Percentiles rank a stretch among this genome's conserved stretches.
These are phyloP conservation scores for Pantherophis vulpinus DNA, from an alignment of 2,797 vertebrate species.

Conservation along the genomic window DNA sequence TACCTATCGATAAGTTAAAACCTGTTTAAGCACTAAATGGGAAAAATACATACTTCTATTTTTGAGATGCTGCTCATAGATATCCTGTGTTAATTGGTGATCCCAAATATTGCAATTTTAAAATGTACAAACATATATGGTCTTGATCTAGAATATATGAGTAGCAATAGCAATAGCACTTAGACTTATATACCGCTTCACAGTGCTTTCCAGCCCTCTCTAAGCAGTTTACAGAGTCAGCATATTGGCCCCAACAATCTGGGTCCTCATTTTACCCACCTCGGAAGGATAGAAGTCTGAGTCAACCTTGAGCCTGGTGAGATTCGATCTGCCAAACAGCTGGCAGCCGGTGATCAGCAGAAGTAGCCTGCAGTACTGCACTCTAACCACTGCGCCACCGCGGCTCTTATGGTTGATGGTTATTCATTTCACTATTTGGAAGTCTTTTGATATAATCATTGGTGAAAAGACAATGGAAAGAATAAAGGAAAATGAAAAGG, in stretches of 20 bases:
- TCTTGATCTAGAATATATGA: not conserved
- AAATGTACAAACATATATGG: not conserved
- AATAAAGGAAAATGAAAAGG: constrained; percentile 38
- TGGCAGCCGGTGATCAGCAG: too few species aligned
- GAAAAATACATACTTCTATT: not conserved
- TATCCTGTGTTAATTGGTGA: not conserved
- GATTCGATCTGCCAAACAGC: too few species aligned
- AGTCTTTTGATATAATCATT: constrained; percentile 2
- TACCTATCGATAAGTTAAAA: not conserved
- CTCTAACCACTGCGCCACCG: too few species aligned
- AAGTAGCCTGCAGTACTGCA: too few species aligned
- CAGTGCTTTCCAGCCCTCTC: too few species aligned
- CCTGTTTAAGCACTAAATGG: not conserved
- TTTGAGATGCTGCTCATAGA: not conserved
- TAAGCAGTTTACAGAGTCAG: too few species aligned
- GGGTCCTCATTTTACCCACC: too few species aligned
- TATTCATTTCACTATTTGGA: not conserved
- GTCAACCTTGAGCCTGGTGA: too few species aligned
- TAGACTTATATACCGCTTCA: too few species aligned
- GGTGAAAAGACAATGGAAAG: constrained; percentile 29
- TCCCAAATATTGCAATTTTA: not conserved
- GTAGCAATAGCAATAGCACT: too few species aligned
- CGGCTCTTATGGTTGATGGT: not conserved
- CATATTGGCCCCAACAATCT: too few species aligned
- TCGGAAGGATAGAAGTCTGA: too few species aligned